Evolutionary conservation across 2,797 vertebrate species (phyloP), one percentile per base, ranked within the genome.

Genomic region (Mus minutoides): DNA sequence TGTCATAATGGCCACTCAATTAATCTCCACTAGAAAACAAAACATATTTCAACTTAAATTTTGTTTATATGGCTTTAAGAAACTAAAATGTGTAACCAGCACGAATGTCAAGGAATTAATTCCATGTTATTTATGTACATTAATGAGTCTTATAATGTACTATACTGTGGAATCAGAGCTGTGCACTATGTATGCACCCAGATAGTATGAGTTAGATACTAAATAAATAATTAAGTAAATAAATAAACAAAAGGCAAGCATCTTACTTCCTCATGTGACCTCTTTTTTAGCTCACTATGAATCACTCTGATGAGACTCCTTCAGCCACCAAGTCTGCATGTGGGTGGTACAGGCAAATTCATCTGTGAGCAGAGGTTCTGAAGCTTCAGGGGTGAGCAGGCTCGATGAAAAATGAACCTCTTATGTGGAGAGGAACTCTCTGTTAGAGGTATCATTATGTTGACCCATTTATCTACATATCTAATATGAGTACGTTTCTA

Each of bases 401-500:
- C n/a, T 71, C 37, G 26, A 1, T 82, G 49, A 31, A 3, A 73
- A 86, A 86, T 40, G 64, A 76, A 29, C 24, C 29, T 94, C n/a
- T 40, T 24, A 49, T 88, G 4, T 43, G n/a, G 46, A 73, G 29
- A 7, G 31, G 88, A 88, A 12, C 17, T 89, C 67, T 85, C n/a
- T 73, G 76, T 31, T 0, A 2, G 31, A 89, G 34, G 34, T 14
- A 7, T 31, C 22, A 54, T 21, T 62, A 52, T 43, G 95, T 93
- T 67, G 52, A 13, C 13, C 84, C 31, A 34, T 79, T 54, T 75
- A 49, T 85, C 19, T 2, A 17, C 37, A 60, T 11, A 46, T 54
- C 52, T 73, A 86, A 80, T 91, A 90, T 54, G n/a, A n/a, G n/a
- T 77, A 54, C 75, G 90, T 69, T 89, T 95, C 60, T 40, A 77